These are phyloP conservation scores for Amphipoea oculea DNA, from an alignment of 2,888 invertebrate genomes.

Conservation along the genomic window DNA sequence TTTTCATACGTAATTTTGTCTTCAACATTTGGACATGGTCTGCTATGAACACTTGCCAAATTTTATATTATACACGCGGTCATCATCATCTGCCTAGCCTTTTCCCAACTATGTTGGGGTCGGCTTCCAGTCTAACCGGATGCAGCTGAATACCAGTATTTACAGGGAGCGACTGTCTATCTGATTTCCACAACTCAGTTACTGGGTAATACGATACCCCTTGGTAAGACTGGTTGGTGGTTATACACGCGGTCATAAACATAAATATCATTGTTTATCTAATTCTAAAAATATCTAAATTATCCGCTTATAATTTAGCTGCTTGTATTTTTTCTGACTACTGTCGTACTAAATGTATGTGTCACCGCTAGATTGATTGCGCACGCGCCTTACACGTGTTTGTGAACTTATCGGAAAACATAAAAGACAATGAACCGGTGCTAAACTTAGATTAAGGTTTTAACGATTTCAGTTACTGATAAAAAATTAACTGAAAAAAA, in stretches of 20 bases:
- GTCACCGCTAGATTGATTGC: background rate
- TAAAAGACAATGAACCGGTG: slow-evolving; percentile 25
- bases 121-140: too few species aligned
- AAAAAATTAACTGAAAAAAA: too few species aligned
- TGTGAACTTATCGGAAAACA: slow-evolving; percentile 22
- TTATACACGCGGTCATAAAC: background rate
- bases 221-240: too few species aligned
- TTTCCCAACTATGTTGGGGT: too few species aligned
- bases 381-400: slow-evolving; percentile 17
- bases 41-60: slow-evolving; percentile 30
- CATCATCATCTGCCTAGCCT: background rate
- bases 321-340: background rate
- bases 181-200: too few species aligned
- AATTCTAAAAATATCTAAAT: background rate
- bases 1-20: background rate
- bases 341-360: background rate
- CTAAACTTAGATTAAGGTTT: background rate
- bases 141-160: too few species aligned
- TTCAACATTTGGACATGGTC: background rate
- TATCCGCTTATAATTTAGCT: background rate
- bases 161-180: too few species aligned
- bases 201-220: too few species aligned
- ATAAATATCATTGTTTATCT: background rate
- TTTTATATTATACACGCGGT: background rate
- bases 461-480: background rate